phyloP scores from a whole-genome alignment of 2,113 vertebrate genomes.

The Ceyx margarethae region DNA sequence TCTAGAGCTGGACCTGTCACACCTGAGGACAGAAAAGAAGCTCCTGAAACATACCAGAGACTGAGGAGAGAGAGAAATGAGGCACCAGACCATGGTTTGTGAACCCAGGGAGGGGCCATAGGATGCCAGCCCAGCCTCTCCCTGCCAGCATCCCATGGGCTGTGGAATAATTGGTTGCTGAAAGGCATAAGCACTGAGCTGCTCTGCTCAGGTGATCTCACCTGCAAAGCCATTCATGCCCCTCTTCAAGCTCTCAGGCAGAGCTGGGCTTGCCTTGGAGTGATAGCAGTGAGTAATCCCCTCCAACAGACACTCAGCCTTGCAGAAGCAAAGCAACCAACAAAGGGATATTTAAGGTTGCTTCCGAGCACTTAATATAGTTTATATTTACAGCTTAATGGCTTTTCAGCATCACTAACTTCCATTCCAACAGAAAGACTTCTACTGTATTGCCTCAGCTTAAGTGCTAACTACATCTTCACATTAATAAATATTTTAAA shows the following conservation, averaged over 20 bases:
- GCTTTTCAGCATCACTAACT: constrained; percentile 72
- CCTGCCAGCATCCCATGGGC: fast-evolving
- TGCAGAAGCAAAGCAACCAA: constrained; percentile 4
- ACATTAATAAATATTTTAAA: constrained; percentile 72
- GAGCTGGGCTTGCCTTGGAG: not conserved
- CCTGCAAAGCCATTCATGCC: not conserved
- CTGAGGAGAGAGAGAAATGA: not conserved
- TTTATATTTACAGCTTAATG: constrained; percentile 73
- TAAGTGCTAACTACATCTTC: constrained; percentile 68
- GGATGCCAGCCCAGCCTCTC: not conserved
- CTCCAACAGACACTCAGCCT: not conserved
- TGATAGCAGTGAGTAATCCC: not conserved
- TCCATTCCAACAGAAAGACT: constrained; percentile 55
- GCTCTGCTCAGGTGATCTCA: not conserved
- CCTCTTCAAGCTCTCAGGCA: not conserved
- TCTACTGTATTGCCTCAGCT: constrained; percentile 50
- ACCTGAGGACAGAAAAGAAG: not conserved
- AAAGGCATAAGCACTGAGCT: not conserved
- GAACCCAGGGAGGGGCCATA: fast-evolving
- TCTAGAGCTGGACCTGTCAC: not conserved
- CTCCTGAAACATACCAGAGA: not conserved
- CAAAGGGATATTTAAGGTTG: constrained; percentile 56
- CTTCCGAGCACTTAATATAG: constrained; percentile 62
- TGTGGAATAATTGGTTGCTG: not conserved
- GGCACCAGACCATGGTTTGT: not conserved